Percentiles rank a stretch among this genome's conserved stretches.
phyloP scores from a whole-genome alignment of 1,140 invertebrate species.

The Zelostemma sp. region DNA sequence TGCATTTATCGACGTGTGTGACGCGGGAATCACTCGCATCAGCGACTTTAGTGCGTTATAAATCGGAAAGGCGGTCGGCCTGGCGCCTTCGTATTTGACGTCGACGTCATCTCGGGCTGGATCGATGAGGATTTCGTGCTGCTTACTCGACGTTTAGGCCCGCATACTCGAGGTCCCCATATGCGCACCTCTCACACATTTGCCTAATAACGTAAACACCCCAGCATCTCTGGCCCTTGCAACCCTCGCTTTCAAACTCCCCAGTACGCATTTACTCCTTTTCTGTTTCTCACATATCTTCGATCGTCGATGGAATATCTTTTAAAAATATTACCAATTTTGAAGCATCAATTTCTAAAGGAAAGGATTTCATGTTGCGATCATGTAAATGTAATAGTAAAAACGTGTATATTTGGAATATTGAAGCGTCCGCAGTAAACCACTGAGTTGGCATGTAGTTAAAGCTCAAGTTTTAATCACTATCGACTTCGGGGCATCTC shows the following conservation, averaged over 20 bases:
- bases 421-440: conserved; percentile 53
- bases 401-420: conserved; percentile 49
- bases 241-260: conserved; percentile 27
- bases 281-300: conserved; percentile 36
- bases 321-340: not conserved
- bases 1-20: conserved; percentile 40
- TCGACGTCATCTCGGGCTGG: conserved; percentile 49
- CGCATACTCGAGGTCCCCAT: conserved; percentile 53
- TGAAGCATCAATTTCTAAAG: not conserved
- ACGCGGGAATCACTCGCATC: conserved; percentile 58
- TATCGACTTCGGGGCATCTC: conserved; percentile 60
- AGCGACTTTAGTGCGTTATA: conserved; percentile 62
- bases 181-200: conserved; percentile 52
- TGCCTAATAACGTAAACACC: conserved; percentile 64
- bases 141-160: conserved; percentile 64
- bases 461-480: conserved; percentile 65
- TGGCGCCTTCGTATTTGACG: conserved; percentile 55
- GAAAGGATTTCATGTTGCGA: no score
- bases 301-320: conserved; percentile 15
- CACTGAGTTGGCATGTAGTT: conserved; percentile 51
- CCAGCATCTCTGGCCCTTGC: conserved; percentile 19
- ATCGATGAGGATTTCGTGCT: conserved; percentile 61
- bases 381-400: no score
- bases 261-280: conserved; percentile 28
- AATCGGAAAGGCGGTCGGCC: conserved; percentile 55